Conservation (phyloP, 1,140 invertebrate genomes). For the Archegozetes longisetosus region DNA sequence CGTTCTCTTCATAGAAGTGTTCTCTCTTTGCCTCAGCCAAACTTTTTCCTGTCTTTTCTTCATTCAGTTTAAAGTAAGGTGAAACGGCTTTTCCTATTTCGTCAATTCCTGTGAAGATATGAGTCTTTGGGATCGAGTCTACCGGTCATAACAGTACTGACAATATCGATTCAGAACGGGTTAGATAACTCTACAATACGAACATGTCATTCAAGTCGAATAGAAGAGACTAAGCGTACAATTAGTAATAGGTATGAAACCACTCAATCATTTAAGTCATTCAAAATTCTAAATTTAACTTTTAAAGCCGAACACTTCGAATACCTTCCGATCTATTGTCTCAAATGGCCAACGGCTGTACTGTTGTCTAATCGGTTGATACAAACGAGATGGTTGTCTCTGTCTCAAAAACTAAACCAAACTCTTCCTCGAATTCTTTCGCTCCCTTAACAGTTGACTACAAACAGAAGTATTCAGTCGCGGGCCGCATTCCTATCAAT, state of each 20-base stretch:
- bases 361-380: conserved; percentile 44
- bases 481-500: conserved; percentile 91
- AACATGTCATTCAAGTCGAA: no score
- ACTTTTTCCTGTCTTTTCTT: no score
- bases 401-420: conserved; percentile 55
- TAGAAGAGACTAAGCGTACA: not conserved
- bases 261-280: not conserved
- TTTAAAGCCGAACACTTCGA: conserved; percentile 36
- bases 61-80: no score
- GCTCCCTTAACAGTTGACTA: conserved; percentile 83
- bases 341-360: conserved; percentile 39
- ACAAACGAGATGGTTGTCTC: conserved; percentile 81
- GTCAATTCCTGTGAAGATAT: no score
- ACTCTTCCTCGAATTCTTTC: conserved; percentile 39
- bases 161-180: no score
- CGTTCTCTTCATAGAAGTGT: no score
- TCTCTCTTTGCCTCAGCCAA: no score
- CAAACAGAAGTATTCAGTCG: conserved; percentile 80
- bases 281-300: not conserved
- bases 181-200: no score
- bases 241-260: not conserved
- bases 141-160: no score
- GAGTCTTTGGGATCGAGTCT: no score
- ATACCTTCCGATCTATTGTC: conserved; percentile 43
- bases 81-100: no score